Percentiles rank a stretch among this genome's conserved stretches.
phyloP scores from a whole-genome alignment of 2,888 invertebrate genomes.

The Pyrrhosoma nymphula region DNA sequence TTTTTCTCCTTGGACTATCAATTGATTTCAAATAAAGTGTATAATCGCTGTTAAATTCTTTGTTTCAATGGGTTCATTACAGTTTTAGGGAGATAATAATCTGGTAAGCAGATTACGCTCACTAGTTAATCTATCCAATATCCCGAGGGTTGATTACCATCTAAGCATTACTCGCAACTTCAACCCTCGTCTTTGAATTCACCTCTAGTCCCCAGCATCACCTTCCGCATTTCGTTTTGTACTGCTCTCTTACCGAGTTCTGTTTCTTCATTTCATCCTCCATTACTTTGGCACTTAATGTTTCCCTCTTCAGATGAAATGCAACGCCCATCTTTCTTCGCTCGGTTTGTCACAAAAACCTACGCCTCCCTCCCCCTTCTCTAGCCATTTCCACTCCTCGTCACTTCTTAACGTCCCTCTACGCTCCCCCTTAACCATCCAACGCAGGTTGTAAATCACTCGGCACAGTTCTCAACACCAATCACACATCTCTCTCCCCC shows the following conservation, averaged over 20 bases:
- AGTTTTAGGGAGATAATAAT: neutral
- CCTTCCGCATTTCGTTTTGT: neutral
- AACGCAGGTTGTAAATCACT: neutral
- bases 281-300: neutral
- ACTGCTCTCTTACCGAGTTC: neutral
- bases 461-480: neutral
- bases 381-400: neutral
- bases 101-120: neutral
- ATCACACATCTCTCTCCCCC: neutral
- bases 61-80: too few relatives aligned
- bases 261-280: neutral
- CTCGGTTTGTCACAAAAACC: constrained; percentile 26
- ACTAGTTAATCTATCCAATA: neutral
- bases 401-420: neutral
- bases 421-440: neutral
- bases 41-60: too few relatives aligned
- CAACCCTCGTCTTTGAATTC: neutral
- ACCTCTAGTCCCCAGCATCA: neutral
- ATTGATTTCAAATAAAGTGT: too few relatives aligned
- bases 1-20: too few relatives aligned
- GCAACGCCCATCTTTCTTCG: constrained; percentile 21
- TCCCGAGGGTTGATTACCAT: neutral
- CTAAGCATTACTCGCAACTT: neutral
- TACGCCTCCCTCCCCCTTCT: neutral
- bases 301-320: neutral